Evolutionary conservation across 92 coral and sea anemone genomes (phyloP).

Genomic region (Desmophyllum pertusum): DNA sequence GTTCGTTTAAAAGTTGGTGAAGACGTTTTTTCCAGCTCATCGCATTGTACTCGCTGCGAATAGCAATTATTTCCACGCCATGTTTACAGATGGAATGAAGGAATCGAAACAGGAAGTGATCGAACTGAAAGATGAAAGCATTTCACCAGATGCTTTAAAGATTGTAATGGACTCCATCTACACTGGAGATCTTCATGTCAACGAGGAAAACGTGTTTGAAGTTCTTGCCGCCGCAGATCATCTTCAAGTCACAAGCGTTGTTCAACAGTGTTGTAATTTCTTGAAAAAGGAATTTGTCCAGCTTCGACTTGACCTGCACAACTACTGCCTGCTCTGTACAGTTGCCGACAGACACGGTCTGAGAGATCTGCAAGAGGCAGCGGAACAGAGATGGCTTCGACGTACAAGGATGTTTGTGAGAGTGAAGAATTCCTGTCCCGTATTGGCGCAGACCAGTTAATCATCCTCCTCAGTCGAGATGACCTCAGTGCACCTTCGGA

Average conservation of each 20-base stretch:
- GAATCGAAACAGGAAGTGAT: conserved; percentile 43
- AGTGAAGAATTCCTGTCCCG: conserved; percentile 51
- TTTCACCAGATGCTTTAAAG: conserved; percentile 47
- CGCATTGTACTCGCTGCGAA: conserved; percentile 66
- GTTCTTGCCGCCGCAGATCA: conserved; percentile 51
- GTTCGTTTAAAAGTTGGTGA: conserved; percentile 66
- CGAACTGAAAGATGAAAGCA: conserved; percentile 43
- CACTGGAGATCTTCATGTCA: conserved; percentile 57
- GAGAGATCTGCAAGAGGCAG: conserved; percentile 17
- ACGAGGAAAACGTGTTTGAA: conserved; percentile 50
- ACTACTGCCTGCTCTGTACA: background rate
- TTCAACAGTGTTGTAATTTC: conserved; percentile 23
- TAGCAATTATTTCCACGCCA: conserved; percentile 68
- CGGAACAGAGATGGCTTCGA: conserved; percentile 10
- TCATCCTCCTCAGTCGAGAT: conserved; percentile 41
- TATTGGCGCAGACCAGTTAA: conserved; percentile 41
- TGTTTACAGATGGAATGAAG: conserved; percentile 48
- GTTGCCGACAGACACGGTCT: conserved; percentile 6
- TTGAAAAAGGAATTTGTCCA: background rate
- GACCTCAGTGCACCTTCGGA: conserved; percentile 75
- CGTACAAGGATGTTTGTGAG: conserved; percentile 55
- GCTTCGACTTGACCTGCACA: background rate
- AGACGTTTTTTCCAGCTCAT: conserved; percentile 57
- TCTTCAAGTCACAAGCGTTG: conserved; percentile 32
- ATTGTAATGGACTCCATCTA: conserved; percentile 69